Base-by-base conservation (phyloP, 2,113 vertebrate genomes). In the Tetraodon nigroviridis region DNA sequence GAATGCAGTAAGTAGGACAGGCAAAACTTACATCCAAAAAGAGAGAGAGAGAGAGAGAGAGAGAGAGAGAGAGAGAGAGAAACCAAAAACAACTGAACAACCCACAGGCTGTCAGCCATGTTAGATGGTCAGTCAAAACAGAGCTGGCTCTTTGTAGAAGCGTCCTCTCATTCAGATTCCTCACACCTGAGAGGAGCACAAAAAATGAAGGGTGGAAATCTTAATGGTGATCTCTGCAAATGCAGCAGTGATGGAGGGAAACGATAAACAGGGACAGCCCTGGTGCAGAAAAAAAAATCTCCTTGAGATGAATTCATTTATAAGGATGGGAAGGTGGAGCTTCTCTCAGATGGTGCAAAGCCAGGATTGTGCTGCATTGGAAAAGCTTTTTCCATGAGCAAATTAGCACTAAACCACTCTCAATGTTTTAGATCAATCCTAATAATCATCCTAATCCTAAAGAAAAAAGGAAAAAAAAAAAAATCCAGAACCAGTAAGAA, bases 1-100 rank as follows among this genome's bases (percentile, higher is more conserved):
- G 80, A 88, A 83, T 73, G 61, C 55, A 58, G 67, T 74, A 89
- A 86, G 74, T 88, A 88, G 81, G 83, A 81, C 88, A 86, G 73
- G 67, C 79, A 83, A 83, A 87, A 82, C 73, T 69, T 82, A 67
- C 69, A 79, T 64, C 74, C 64, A 29, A 59, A 73, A 82, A 72
- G 8, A 47, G 15, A 17, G 46, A 69, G 67, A 65, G 51, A 17
- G 42, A 13, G 13, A 44, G 42, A 44, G 42, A 44, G 42, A 44
- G 42, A 13, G 42, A 44, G 42, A 44, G 42, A 13, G 42, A 44
- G 42, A 44, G 42, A 44, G 42, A 44, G 44, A 46, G 44, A 16
- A 17, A 46, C 32, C 32, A 37, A 37, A 37, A 37, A 37, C 12
- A 37, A 37, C 7, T 37, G 32, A 37, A 37, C 32, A 37, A 37